phyloP scores from a whole-genome alignment of 2,888 invertebrate genomes.

The Oligia latruncula region DNA sequence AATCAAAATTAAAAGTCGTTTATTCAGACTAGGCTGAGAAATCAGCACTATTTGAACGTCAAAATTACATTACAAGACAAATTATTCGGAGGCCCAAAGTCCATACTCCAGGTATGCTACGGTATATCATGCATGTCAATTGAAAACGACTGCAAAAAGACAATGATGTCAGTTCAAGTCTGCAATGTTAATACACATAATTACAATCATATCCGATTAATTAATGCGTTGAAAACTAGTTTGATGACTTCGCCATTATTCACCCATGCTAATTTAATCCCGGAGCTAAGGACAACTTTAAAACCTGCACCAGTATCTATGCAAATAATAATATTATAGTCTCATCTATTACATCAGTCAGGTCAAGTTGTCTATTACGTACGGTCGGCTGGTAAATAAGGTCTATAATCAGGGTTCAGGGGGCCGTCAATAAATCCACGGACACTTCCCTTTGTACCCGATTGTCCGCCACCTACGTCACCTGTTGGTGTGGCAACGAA shows the following conservation, averaged over 20 bases:
- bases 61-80: not conserved
- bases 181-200: constrained; percentile 11
- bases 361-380: constrained; percentile 53
- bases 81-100: not conserved
- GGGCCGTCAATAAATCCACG: constrained; percentile 62
- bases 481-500: constrained; percentile 42
- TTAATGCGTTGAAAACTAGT: constrained; percentile 30
- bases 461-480: constrained; percentile 67
- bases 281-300: not conserved
- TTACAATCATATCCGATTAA: constrained; percentile 11
- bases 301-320: constrained; percentile 37
- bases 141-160: not conserved
- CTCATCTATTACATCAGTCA: constrained; percentile 37
- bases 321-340: constrained; percentile 24
- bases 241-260: constrained; percentile 19
- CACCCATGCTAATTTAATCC: constrained; percentile 17
- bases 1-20: not conserved
- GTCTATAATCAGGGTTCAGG: constrained; percentile 65
- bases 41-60: not conserved
- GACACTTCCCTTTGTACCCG: constrained; percentile 63
- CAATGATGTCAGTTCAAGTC: not conserved
- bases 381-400: constrained; percentile 57
- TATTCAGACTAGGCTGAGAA: not conserved
- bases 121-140: too few species aligned
- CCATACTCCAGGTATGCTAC: too few species aligned